Conservation (phyloP, 1,140 invertebrate genomes). For the Batillaria attramentaria region DNA sequence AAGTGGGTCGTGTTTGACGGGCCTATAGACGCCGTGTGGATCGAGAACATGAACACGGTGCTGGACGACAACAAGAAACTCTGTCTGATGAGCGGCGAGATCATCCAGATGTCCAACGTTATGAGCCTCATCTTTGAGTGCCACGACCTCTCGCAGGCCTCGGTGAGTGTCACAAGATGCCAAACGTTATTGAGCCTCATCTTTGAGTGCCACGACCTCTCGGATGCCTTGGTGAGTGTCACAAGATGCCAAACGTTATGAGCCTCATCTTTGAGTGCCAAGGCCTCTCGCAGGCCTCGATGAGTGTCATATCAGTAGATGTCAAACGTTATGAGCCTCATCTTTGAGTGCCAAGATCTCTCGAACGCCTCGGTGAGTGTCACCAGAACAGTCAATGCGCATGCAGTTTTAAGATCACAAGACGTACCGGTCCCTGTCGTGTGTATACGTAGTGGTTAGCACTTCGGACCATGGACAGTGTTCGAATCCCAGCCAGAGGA, state of each 20-base stretch:
- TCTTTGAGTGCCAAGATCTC: conserved; percentile 73
- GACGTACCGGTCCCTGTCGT: too few species aligned
- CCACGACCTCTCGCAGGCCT: conserved; percentile 76
- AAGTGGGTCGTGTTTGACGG: conserved; percentile 74
- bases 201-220: conserved; percentile 73
- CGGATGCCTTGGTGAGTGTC: conserved; percentile 75
- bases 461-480: too few species aligned
- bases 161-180: conserved; percentile 71
- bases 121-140: conserved; percentile 74
- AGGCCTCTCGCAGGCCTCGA: conserved; percentile 76
- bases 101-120: conserved; percentile 72
- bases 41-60: conserved; percentile 74
- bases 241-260: conserved; percentile 71
- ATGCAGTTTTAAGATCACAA: too few species aligned
- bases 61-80: conserved; percentile 74
- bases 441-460: too few species aligned
- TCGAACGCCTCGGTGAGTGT: conserved; percentile 75
- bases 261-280: conserved; percentile 73
- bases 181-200: conserved; percentile 70
- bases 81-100: conserved; percentile 73
- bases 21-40: conserved; percentile 73
- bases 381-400: conserved; percentile 54
- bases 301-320: conserved; percentile 66
- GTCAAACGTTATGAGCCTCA: conserved; percentile 71
- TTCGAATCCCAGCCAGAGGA: too few species aligned